A percentile compares a stretch with the other conserved stretches of the same genome.
Evolutionary conservation across 2,797 vertebrate genomes (phyloP).

Genomic region (Varecia variegata): DNA sequence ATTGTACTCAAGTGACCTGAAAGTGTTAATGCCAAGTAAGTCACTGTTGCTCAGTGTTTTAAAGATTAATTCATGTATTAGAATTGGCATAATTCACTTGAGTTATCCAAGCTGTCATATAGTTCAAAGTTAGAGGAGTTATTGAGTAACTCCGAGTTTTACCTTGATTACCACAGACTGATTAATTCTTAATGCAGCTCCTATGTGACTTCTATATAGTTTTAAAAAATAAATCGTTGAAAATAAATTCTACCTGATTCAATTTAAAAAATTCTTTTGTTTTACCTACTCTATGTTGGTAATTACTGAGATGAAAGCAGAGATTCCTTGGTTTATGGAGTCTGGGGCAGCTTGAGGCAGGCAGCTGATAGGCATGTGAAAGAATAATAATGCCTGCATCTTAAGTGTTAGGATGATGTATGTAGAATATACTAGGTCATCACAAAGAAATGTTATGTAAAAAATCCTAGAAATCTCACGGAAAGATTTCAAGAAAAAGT

Average conservation of each 20-base stretch:
- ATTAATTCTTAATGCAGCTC: neutral
- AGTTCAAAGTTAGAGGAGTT: slow-evolving; percentile 40
- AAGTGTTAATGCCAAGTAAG: slow-evolving; percentile 62
- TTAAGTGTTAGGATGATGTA: neutral
- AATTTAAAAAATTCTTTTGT: neutral
- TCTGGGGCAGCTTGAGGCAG: neutral
- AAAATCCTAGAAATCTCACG: neutral
- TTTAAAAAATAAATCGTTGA: neutral
- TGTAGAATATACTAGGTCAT: neutral
- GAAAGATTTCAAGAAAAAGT: neutral
- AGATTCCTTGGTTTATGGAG: neutral
- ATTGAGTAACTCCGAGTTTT: slow-evolving; percentile 7
- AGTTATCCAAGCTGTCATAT: slow-evolving; percentile 20
- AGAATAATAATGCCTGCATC: neutral
- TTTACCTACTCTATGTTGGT: neutral
- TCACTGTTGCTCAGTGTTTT: slow-evolving; percentile 21
- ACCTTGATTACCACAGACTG: neutral
- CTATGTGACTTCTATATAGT: neutral
- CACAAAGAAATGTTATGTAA: neutral
- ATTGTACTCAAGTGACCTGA: slow-evolving; percentile 56
- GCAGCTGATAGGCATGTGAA: neutral
- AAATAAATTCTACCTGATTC: slow-evolving; percentile 6
- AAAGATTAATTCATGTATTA: slow-evolving; percentile 15
- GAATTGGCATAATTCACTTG: slow-evolving; percentile 26
- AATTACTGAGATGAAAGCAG: slow-evolving; percentile 20